These are phyloP conservation scores for Pagetopsis macropterus DNA, from an alignment of 2,797 vertebrate species.

Conservation along the genomic window DNA sequence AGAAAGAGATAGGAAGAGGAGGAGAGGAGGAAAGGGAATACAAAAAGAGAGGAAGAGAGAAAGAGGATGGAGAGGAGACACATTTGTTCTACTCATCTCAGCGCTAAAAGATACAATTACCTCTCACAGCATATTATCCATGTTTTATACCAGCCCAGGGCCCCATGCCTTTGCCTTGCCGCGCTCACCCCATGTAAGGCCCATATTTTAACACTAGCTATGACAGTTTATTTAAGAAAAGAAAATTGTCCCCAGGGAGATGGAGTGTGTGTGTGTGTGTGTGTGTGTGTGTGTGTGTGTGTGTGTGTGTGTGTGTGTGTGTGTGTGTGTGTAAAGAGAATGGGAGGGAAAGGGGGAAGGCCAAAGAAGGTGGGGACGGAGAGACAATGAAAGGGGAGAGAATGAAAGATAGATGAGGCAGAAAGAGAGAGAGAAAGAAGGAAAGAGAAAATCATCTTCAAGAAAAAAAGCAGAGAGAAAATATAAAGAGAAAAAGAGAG, in stretches of 20 bases:
- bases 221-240: conserved; percentile 99
- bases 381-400: conserved; percentile 35
- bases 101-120: conserved; percentile 99
- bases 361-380: conserved; percentile 66
- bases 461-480: conserved; percentile 70
- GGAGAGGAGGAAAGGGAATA: conserved; percentile 38
- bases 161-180: conserved; percentile 80
- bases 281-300: no score
- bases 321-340: conserved; percentile 46
- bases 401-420: conserved; percentile 60
- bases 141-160: conserved; percentile 99
- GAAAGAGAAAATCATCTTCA: conserved; percentile 53
- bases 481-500: conserved; percentile 48
- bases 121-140: conserved; percentile 99
- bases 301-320: no score
- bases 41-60: conserved; percentile 33
- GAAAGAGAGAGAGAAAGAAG: conserved; percentile 30
- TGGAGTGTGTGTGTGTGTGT: conserved; percentile 46
- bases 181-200: conserved; percentile 87
- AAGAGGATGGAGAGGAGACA: conserved; percentile 73
- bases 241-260: conserved; percentile 99
- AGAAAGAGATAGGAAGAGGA: conserved; percentile 64
- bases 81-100: conserved; percentile 99
- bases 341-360: conserved; percentile 67
- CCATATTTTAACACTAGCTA: conserved; percentile 99